Percentiles rank a stretch among this genome's conserved stretches.
Conservation (phyloP, 37 sponge, comb jelly and placozoan species). For the Spongilla lacustris region DNA sequence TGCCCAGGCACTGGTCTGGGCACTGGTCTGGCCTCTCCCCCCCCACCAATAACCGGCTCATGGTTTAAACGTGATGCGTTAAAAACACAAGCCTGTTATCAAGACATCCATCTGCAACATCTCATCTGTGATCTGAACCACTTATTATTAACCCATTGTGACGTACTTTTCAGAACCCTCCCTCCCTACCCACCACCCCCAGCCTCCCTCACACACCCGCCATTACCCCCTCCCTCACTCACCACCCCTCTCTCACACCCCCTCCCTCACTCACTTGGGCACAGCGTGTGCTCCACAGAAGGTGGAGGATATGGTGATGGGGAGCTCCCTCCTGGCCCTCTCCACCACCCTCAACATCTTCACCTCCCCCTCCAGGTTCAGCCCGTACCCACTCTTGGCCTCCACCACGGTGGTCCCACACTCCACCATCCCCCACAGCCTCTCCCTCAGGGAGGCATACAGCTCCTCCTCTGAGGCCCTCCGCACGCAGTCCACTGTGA, state of each 20-base stretch:
- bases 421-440: constrained; percentile 75
- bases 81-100: too few species aligned
- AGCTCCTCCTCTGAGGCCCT: constrained; percentile 76
- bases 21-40: too few species aligned
- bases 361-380: constrained; percentile 85
- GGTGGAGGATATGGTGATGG: constrained; percentile 89
- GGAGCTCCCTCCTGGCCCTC: constrained; percentile 66
- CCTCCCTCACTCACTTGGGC: constrained; percentile 67
- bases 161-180: too few species aligned
- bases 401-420: constrained; percentile 94
- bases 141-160: too few species aligned
- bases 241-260: too few species aligned
- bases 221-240: too few species aligned
- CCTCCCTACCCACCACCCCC: not conserved
- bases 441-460: constrained; percentile 32
- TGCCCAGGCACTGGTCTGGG: too few species aligned
- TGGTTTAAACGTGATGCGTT: too few species aligned
- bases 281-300: constrained; percentile 98
- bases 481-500: constrained; percentile 84
- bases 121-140: too few species aligned
- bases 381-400: constrained; percentile 98
- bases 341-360: constrained; percentile 94
- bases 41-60: too few species aligned
- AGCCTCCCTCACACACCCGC: too few species aligned
- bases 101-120: too few species aligned